Evolutionary conservation across 2,797 vertebrate species (phyloP), one percentile per base, ranked within the genome.

Genomic region (Macropodus opercularis): DNA sequence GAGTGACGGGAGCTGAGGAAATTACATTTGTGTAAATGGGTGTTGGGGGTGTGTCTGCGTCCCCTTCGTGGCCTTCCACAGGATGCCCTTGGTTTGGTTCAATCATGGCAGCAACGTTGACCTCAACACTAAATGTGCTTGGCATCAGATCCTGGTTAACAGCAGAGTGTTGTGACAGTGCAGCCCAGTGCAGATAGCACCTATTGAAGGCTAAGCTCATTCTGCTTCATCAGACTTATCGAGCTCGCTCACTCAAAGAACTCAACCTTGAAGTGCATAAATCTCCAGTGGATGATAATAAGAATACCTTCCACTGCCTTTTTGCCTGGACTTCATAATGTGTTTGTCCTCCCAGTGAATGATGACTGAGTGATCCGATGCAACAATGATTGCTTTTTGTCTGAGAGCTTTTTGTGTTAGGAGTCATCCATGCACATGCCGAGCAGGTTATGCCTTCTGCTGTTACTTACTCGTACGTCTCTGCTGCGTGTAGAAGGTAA

Each of bases 21-120:
- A 90, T 87, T 83, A 78, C 77, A 87, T 89, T 87, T 89, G 84
- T 86, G 85, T 79, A 83, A 89, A 90, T 80, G 81, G 82, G 78
- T n/a, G 43, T n/a, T 18, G 4, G 69, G 69, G 76, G 72, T 74
- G 76, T 81, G 81, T 78, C 69, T 46, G 46, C 40, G 55, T 74
- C 72, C 80, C 75, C 53, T 58, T 65, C 42, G 72, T 62, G 73
- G 74, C 76, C 73, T 82, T 78, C 54, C 22, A 42, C 27, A 24
- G 67, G 77, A 70, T 61, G 88, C 69, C 88, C 91, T 91, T 91
- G 91, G 75, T 85, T 81, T 79, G 73, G 79, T 77, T 82, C 85
- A 81, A 83, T 90, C 86, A 79, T 48, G 64, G 80, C 83, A 46
- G 78, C 38, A 56, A 67, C 27, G 80, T 85, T 88, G 87, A 90